Conservation (phyloP, 1,140 invertebrate genomes). For the Drosophila paulistorum region DNA sequence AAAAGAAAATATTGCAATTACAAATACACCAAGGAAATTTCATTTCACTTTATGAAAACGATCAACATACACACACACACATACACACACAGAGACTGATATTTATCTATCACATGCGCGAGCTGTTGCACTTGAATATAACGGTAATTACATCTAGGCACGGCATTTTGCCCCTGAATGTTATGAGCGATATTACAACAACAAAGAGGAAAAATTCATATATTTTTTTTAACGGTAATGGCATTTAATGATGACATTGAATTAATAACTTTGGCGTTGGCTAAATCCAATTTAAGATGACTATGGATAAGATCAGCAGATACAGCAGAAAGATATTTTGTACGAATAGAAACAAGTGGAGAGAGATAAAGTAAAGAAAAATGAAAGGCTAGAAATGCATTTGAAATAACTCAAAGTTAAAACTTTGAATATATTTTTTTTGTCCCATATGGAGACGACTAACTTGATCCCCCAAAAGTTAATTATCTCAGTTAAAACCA, state of each 20-base stretch:
- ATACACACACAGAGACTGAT: slow-evolving; percentile 29
- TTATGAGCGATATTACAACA: slow-evolving; percentile 45
- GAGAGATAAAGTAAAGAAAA: no score
- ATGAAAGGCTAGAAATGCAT: no score
- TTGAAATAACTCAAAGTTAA: no score
- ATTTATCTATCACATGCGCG: slow-evolving; percentile 68
- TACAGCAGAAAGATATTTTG: background rate
- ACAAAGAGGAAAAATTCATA: slow-evolving; percentile 19
- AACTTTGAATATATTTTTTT: no score
- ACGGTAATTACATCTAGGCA: slow-evolving; percentile 77
- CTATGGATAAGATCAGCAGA: background rate
- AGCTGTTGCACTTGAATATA: slow-evolving; percentile 73
- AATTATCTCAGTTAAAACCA: background rate
- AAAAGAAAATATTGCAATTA: slow-evolving; percentile 49
- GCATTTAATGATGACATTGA: slow-evolving; percentile 64
- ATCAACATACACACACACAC: slow-evolving; percentile 24
- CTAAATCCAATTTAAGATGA: slow-evolving; percentile 36
- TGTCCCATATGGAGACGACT: no score
- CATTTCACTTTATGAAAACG: slow-evolving; percentile 62
- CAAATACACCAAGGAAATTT: slow-evolving; percentile 59
- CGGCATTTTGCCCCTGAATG: slow-evolving; percentile 75
- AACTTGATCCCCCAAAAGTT: background rate
- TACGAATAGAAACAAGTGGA: background rate
- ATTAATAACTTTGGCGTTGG: slow-evolving; percentile 47
- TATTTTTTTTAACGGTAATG: slow-evolving; percentile 54